phyloP scores from a whole-genome alignment of 2,797 vertebrate species.

The Thunnus albacares region DNA sequence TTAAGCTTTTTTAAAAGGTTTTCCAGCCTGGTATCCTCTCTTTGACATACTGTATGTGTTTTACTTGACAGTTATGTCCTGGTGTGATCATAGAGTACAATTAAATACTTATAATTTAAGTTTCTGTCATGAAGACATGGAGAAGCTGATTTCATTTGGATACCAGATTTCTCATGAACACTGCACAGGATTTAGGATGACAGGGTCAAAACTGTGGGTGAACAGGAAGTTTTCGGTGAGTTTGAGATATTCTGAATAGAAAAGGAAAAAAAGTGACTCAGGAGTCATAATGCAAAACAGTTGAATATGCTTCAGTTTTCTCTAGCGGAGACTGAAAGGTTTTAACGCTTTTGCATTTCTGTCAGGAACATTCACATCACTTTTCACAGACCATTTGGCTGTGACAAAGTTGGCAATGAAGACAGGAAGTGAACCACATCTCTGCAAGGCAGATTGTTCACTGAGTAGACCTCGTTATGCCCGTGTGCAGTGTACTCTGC shows the following conservation, averaged over 20 bases:
- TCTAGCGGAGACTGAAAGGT: constrained; percentile 1
- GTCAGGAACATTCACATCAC: constrained; percentile 37
- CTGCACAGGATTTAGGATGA: constrained; percentile 4
- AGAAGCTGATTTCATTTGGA: too few relatives aligned
- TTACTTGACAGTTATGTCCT: neutral
- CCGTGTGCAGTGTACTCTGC: neutral
- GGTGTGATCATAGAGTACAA: neutral
- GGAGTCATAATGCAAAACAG: constrained; percentile 6
- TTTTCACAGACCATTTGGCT: constrained; percentile 43
- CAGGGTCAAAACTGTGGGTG: constrained; percentile 24
- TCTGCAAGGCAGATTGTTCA: constrained; percentile 34
- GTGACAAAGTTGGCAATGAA: constrained; percentile 43
- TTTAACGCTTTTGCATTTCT: constrained; percentile 16
- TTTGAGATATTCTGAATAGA: constrained; percentile 1
- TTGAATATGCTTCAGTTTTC: constrained; percentile 2
- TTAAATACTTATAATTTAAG: neutral
- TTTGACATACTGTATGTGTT: too few relatives aligned
- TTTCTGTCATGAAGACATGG: too few relatives aligned
- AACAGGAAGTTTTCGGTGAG: constrained; percentile 16
- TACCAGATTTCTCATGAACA: constrained; percentile 5
- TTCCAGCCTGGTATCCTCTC: too few relatives aligned
- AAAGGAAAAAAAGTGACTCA: neutral
- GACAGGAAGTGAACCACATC: neutral
- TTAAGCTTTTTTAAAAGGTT: too few relatives aligned
- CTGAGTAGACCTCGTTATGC: constrained; percentile 16